Base-by-base conservation (phyloP, 2,888 invertebrate species). In the Dryobotodes eremita region DNA sequence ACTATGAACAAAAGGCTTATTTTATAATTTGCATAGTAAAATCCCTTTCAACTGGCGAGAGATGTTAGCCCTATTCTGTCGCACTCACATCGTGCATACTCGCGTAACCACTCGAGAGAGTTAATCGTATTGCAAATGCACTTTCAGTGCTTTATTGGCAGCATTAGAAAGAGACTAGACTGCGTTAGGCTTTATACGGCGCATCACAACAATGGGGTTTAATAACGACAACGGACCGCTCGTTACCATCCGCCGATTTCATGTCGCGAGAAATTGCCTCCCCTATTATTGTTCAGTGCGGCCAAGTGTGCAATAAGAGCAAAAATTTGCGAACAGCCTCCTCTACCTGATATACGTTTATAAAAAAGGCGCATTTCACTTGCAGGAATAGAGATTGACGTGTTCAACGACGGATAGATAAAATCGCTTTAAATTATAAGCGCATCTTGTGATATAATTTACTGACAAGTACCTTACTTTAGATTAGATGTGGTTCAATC, bases 171-270 rank as follows among this genome's bases (percentile, higher is more conserved):
- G 91, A 92, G 90, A 92, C 92, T 91, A 91, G 89, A 83, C 90
- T 91, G 89, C 89, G 90, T 92, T 87, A 89, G 92, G 90, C 93
- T 94, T 94, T 94, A 95, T 95, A 95, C 91, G 92, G 93, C 89
- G 90, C 93, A 93, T 94, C 93, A 92, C 93, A 95, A 95, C 95
- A 95, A 95, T 95, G 93, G 94, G 91, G 92, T 92, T 94, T 93
- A 94, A 94, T 95, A 95, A 94, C 93, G 92, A 94, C 93, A 93
- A 90, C 91, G 87, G 91, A 90, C 90, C 84, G 93, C 94, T 95
- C 94, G 94, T 95, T 95, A 95, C 93, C 91, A 92, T 92, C 90
- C 90, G 87, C 92, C 90, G 90, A 92, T 93, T 90, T 92, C 92
- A 92, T 94, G 94, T 93, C 92, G 92, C 91, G 89, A 92, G 93